Percentiles rank a stretch among this genome's conserved stretches.
phyloP scores from a whole-genome alignment of 1,140 invertebrate genomes.

The Maniola jurtina region DNA sequence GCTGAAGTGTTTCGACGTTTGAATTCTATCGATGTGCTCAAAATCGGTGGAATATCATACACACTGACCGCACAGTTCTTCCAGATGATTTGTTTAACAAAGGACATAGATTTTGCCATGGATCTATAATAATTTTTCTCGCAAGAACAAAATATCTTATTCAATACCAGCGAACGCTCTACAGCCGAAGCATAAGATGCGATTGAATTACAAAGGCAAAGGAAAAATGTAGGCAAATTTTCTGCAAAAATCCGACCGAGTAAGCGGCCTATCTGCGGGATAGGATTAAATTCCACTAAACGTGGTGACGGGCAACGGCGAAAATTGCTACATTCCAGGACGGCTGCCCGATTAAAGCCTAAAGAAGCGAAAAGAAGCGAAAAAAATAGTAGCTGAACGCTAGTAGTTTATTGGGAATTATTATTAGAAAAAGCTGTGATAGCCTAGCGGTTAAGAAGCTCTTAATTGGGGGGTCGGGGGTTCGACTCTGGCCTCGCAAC shows the following conservation, averaged over 20 bases:
- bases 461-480: too few relatives aligned
- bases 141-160: conserved; percentile 8
- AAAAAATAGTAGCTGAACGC: too few relatives aligned
- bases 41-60: too few relatives aligned
- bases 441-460: too few relatives aligned
- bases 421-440: too few relatives aligned
- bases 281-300: conserved; percentile 17
- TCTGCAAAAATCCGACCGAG: conserved; percentile 7
- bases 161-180: conserved; percentile 4
- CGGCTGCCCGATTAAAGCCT: neutral
- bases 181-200: conserved; percentile 14
- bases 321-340: conserved; percentile 13
- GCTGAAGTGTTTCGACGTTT: too few relatives aligned
- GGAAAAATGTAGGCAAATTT: conserved; percentile 18
- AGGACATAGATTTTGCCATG: neutral
- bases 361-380: neutral
- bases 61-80: too few relatives aligned
- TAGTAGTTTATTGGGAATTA: too few relatives aligned
- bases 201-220: conserved; percentile 19
- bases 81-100: neutral
- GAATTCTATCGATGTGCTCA: too few relatives aligned
- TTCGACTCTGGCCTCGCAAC: too few relatives aligned
- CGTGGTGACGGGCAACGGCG: neutral
- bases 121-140: neutral
- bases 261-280: conserved; percentile 12